Conservation (phyloP, 2,113 vertebrate species). For the Ailuropoda melanoleuca region DNA sequence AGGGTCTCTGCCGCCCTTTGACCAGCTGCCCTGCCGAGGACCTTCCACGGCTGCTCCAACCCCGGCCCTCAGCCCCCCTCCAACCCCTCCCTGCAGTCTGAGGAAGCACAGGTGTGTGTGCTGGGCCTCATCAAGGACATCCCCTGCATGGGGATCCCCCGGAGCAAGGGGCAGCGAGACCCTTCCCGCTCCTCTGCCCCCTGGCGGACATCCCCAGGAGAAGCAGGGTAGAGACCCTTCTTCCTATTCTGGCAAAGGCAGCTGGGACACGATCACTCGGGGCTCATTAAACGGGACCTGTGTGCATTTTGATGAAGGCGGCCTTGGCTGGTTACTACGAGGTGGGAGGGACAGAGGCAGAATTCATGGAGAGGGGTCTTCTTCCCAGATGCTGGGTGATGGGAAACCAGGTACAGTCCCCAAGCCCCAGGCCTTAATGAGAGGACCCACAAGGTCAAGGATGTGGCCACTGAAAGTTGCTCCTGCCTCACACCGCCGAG, state of each 20-base stretch:
- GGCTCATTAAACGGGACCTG: constrained; percentile 53
- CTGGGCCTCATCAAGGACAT: neutral
- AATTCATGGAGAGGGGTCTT: neutral
- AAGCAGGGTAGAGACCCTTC: neutral
- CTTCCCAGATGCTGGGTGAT: neutral
- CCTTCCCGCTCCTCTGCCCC: neutral
- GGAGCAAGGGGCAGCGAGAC: neutral
- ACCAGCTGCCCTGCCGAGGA: constrained; percentile 1
- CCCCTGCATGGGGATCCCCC: neutral
- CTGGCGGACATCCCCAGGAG: neutral
- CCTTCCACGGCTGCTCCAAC: neutral
- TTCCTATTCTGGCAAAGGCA: neutral
- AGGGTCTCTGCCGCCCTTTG: neutral
- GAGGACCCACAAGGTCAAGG: neutral
- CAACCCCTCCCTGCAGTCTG: neutral
- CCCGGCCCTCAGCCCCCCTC: neutral
- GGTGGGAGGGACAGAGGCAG: neutral
- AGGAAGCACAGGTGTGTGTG: neutral
- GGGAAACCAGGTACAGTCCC: neutral
- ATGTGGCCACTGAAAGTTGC: neutral
- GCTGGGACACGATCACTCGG: neutral
- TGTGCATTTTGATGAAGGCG: neutral
- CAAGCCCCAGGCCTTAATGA: neutral
- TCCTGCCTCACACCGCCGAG: neutral
- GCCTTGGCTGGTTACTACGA: neutral